Evolutionary conservation across 2,888 invertebrate genomes (phyloP).

Genomic region (Trilocha varians): DNA sequence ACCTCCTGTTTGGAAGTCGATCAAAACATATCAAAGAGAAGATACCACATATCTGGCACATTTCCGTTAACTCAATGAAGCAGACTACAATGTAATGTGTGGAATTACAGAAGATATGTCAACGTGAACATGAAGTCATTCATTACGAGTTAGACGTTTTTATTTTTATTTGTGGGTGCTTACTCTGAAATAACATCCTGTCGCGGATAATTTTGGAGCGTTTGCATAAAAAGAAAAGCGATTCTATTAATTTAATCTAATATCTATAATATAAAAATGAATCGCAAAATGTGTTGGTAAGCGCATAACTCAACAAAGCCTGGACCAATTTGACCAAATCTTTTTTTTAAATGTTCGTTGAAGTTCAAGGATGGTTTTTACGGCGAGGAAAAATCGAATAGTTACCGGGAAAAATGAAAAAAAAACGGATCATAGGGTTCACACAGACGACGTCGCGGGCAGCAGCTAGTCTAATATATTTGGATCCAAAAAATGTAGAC

Average conservation of each 20-base stretch:
- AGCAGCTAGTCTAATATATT: too few relatives aligned
- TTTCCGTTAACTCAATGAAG: neutral
- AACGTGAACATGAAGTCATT: constrained; percentile 28
- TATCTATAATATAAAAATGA: neutral
- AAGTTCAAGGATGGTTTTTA: too few relatives aligned
- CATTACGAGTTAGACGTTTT: constrained; percentile 40
- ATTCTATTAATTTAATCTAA: neutral
- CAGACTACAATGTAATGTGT: neutral
- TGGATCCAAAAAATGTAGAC: too few relatives aligned
- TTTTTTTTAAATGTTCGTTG: too few relatives aligned
- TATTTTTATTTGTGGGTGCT: constrained; percentile 50
- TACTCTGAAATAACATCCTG: constrained; percentile 59
- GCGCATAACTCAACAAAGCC: too few relatives aligned
- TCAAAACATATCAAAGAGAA: too few relatives aligned
- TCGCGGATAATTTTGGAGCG: constrained; percentile 15
- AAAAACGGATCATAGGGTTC: too few relatives aligned
- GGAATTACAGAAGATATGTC: neutral
- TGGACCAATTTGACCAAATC: too few relatives aligned
- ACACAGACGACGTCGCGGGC: too few relatives aligned
- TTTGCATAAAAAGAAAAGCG: constrained; percentile 25
- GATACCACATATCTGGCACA: neutral
- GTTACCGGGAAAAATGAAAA: too few relatives aligned
- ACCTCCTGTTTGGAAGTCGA: too few relatives aligned
- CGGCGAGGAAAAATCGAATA: too few relatives aligned
- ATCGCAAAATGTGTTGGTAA: neutral